A percentile compares a stretch with the other conserved stretches of the same genome.
These are phyloP conservation scores for Daubentonia madagascariensis DNA, from an alignment of 2,113 vertebrate genomes.

Conservation along the genomic window DNA sequence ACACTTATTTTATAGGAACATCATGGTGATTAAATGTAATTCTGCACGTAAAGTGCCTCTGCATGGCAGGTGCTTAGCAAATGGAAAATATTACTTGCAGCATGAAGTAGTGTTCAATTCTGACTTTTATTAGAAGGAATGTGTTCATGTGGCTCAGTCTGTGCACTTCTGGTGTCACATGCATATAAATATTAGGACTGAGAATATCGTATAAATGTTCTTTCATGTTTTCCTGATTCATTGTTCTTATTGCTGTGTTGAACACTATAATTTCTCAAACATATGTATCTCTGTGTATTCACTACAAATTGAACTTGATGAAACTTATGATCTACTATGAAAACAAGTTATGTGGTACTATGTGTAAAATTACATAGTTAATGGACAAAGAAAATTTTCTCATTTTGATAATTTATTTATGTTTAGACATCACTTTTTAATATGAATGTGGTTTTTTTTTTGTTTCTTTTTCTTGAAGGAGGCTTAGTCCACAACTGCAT, in stretches of 20 bases:
- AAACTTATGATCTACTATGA: background rate
- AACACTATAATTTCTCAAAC: background rate
- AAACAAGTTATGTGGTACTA: background rate
- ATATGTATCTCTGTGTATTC: background rate
- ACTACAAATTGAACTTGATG: background rate
- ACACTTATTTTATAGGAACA: background rate
- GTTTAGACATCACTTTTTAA: background rate
- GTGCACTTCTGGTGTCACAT: background rate
- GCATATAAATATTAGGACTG: background rate
- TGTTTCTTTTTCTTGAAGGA: background rate
- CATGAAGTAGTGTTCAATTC: background rate
- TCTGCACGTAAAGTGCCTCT: background rate
- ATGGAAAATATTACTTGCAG: background rate
- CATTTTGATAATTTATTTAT: background rate
- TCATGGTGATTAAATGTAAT: background rate
- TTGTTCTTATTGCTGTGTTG: background rate
- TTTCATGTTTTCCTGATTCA: background rate
- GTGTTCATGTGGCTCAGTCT: background rate
- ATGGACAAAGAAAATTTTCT: background rate
- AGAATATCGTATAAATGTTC: background rate
- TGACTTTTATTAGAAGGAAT: background rate
- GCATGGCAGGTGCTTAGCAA: background rate
- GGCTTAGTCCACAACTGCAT: background rate
- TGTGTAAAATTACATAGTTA: background rate
- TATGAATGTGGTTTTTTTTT: background rate